These are phyloP conservation scores for Epinotia ramella DNA, from an alignment of 2,888 invertebrate species.

Conservation along the genomic window DNA sequence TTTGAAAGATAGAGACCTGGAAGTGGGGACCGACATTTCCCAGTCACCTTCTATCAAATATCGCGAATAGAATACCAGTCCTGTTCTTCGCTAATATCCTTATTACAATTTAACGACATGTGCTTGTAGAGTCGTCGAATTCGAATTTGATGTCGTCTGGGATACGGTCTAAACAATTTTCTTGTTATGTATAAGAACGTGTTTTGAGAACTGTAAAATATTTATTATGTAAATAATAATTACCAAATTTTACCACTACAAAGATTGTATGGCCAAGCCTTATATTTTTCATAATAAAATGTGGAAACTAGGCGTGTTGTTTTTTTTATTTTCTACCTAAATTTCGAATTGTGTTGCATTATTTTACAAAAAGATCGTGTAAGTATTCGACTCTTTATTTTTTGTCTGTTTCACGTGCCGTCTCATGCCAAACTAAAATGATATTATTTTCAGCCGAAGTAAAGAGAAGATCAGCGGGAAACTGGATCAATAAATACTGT, in stretches of 20 bases:
- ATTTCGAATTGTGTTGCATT: neutral
- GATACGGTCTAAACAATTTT: no score
- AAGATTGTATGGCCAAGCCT: no score
- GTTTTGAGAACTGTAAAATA: neutral
- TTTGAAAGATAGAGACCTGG: no score
- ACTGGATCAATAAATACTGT: conserved; percentile 24
- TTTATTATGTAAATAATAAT: neutral
- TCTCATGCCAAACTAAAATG: neutral
- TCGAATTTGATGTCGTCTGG: no score
- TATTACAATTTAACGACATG: no score
- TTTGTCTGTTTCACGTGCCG: no score
- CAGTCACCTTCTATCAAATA: no score
- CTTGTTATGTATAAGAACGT: no score
- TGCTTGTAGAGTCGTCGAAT: no score
- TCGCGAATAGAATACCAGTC: no score
- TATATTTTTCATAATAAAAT: neutral
- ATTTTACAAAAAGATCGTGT: neutral
- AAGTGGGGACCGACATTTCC: no score
- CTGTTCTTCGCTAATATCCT: no score
- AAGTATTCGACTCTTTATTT: neutral
- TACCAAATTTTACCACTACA: neutral
- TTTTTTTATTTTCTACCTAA: neutral
- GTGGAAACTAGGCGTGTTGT: neutral
- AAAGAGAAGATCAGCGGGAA: conserved; percentile 15
- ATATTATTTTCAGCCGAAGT: neutral